Conservation (phyloP, 2,113 vertebrate species). For the Apaloderma vittatum region DNA sequence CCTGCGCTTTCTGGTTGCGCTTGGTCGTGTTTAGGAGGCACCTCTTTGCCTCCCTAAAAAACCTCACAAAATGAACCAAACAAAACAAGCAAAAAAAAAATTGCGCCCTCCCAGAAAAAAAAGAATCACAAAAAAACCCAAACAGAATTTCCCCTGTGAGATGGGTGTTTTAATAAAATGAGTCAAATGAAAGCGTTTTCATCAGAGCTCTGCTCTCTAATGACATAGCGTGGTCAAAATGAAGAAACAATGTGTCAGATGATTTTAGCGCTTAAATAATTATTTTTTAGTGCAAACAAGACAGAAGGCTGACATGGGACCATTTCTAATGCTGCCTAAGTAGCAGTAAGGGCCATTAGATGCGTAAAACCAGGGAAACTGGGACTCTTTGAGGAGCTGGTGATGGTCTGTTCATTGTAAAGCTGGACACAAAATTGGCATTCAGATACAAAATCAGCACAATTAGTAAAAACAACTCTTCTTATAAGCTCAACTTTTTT, state of each 20-base stretch:
- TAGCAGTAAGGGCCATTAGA: neutral
- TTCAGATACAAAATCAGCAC: neutral
- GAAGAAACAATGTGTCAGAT: neutral
- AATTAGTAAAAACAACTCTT: neutral
- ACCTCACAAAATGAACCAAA: neutral
- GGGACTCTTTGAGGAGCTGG: neutral
- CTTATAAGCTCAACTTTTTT: neutral
- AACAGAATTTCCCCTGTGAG: accelerated
- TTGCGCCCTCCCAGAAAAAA: neutral
- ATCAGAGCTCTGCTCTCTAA: neutral
- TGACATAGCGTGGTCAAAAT: neutral
- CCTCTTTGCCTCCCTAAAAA: neutral
- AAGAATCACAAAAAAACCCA: accelerated
- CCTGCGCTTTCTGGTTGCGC: neutral
- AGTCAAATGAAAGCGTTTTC: neutral
- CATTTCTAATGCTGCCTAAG: neutral
- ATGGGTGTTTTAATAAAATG: neutral
- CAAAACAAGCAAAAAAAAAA: neutral
- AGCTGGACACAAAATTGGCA: neutral
- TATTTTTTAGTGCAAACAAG: neutral
- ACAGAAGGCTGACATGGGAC: neutral
- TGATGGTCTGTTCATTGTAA: neutral
- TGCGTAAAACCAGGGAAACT: neutral
- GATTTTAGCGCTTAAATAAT: neutral
- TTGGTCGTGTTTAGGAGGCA: neutral